Conservation (phyloP, 2,888 invertebrate genomes). For the Acanthopleura granulata region DNA sequence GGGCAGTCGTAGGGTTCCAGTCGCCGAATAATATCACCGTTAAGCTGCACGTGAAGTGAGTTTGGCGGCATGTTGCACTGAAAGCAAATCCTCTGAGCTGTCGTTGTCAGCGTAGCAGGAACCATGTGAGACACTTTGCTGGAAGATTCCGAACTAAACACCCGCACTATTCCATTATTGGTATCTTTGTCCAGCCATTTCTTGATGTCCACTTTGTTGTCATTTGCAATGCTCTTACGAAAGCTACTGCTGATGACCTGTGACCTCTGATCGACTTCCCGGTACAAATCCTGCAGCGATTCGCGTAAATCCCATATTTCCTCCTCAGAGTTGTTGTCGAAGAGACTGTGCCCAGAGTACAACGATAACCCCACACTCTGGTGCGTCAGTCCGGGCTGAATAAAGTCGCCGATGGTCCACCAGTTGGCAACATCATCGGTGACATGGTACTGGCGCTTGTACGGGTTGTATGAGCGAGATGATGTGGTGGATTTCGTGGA, state of each 20-base stretch:
- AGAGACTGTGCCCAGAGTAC: neutral
- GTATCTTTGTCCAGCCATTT: conserved; percentile 63
- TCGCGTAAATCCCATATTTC: conserved; percentile 67
- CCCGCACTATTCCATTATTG: conserved; percentile 65
- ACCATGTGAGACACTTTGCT: conserved; percentile 56
- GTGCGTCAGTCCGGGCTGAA: conserved; percentile 44
- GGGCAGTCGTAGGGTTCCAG: conserved; percentile 69
- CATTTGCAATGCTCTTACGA: conserved; percentile 23
- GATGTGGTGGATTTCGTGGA: conserved; percentile 31
- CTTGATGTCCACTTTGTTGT: conserved; percentile 41
- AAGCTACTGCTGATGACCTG: conserved; percentile 22
- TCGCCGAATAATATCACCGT: conserved; percentile 67
- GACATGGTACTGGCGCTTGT: conserved; percentile 34
- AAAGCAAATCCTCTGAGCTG: conserved; percentile 65
- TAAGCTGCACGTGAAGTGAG: conserved; percentile 67
- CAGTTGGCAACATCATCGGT: conserved; percentile 43
- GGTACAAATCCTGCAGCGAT: conserved; percentile 64
- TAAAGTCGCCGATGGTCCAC: conserved; percentile 57
- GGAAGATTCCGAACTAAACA: conserved; percentile 60
- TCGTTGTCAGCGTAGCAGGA: conserved; percentile 66
- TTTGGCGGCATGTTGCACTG: conserved; percentile 64
- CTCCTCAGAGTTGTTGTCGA: conserved; percentile 37
- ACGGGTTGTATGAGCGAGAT: neutral
- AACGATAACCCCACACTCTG: conserved; percentile 43
- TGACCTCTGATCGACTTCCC: conserved; percentile 46